These are phyloP conservation scores for Callinectes sapidus DNA, from an alignment of 2,888 invertebrate genomes.

Conservation along the genomic window DNA sequence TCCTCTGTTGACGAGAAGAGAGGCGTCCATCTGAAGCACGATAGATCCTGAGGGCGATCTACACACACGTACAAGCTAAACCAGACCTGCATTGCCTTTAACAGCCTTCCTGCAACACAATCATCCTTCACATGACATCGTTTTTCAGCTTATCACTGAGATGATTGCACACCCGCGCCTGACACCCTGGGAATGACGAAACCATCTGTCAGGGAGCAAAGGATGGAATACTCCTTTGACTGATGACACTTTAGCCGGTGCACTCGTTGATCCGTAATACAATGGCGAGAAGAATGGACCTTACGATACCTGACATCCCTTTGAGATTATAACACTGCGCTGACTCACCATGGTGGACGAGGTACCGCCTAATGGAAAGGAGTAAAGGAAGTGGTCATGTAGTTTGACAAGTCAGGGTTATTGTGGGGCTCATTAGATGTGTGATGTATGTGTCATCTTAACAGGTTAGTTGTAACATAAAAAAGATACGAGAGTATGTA, in stretches of 20 bases:
- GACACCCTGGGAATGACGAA: background rate
- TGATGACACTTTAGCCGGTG: background rate
- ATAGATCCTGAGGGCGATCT: background rate
- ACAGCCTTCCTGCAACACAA: background rate
- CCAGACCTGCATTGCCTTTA: background rate
- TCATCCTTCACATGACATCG: background rate
- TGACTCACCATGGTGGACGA: background rate
- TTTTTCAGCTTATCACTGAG: constrained; percentile 1
- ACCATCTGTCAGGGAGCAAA: background rate
- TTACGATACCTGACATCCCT: background rate
- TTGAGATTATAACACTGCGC: background rate
- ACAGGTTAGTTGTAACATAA: too few relatives aligned
- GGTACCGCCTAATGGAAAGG: background rate
- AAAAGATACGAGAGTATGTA: too few relatives aligned
- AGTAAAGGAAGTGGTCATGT: background rate
- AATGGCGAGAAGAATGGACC: background rate
- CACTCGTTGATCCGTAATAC: background rate
- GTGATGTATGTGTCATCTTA: too few relatives aligned
- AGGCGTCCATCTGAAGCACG: background rate
- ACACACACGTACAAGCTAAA: background rate
- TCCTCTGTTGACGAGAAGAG: background rate
- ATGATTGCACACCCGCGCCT: background rate
- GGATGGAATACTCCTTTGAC: background rate
- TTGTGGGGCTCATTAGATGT: too few relatives aligned
- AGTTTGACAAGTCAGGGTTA: too few relatives aligned